Percentiles rank a stretch among this genome's conserved stretches.
Evolutionary conservation across 92 coral and sea anemone genomes (phyloP).

Genomic region (Bergia sp.): DNA sequence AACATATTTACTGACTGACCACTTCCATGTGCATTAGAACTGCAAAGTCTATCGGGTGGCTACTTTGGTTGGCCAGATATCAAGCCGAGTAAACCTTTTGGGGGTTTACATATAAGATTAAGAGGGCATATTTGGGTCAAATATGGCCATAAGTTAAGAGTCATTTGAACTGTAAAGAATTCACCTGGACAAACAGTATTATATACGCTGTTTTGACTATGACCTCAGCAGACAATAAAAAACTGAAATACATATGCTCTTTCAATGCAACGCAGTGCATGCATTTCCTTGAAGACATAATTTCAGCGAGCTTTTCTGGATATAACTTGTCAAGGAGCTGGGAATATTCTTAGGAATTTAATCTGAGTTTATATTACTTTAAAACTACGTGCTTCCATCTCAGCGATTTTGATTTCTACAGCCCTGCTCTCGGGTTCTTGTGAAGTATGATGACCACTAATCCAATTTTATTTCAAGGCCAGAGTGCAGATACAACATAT

Average conservation of each 20-base stretch:
- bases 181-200: no score
- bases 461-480: conserved; percentile 1
- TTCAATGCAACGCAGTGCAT: no score
- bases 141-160: no score
- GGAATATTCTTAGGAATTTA: background rate
- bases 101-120: no score
- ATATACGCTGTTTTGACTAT: no score
- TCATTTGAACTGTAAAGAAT: no score
- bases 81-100: no score
- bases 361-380: background rate
- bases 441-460: background rate
- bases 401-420: background rate
- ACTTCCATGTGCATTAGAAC: background rate
- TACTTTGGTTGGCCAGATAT: no score
- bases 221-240: no score
- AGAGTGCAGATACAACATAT: background rate
- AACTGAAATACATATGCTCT: no score
- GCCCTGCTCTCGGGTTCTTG: background rate
- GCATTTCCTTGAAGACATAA: background rate
- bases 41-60: background rate
- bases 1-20: background rate
- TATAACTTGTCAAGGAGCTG: background rate
- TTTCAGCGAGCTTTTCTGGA: background rate
- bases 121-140: no score
- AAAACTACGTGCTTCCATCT: no score